Conservation (phyloP, 2,888 invertebrate genomes). For the Megaustenia siamemsis region DNA sequence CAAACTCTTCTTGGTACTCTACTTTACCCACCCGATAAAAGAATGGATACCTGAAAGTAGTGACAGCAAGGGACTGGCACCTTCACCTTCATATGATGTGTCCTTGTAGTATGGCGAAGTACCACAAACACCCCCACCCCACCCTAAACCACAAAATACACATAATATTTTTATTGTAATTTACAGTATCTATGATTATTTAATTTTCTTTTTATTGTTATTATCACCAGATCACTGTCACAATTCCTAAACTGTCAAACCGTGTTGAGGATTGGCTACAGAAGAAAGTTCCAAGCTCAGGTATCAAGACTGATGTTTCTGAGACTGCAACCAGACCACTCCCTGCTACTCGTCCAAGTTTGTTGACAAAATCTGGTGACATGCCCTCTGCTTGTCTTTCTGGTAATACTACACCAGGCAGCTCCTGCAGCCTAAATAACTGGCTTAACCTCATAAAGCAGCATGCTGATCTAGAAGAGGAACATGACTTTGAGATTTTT, state of each 20-base stretch:
- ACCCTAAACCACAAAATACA: too few species aligned
- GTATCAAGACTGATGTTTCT: constrained; percentile 22
- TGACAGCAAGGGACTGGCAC: too few species aligned
- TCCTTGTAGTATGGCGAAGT: too few species aligned
- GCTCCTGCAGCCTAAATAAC: constrained; percentile 70
- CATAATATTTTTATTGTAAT: too few species aligned
- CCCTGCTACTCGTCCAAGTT: constrained; percentile 9
- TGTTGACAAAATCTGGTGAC: constrained; percentile 45
- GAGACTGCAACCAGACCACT: neutral
- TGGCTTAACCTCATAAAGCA: constrained; percentile 77
- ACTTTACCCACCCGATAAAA: too few species aligned
- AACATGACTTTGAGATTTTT: constrained; percentile 74
- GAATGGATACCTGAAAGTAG: too few species aligned
- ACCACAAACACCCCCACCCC: too few species aligned
- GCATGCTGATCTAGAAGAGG: constrained; percentile 74
- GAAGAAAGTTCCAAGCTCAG: constrained; percentile 47
- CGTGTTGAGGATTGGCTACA: constrained; percentile 73
- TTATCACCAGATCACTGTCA: constrained; percentile 68
- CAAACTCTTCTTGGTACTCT: too few species aligned
- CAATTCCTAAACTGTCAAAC: constrained; percentile 69
- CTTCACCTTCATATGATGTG: too few species aligned
- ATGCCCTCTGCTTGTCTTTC: constrained; percentile 58
- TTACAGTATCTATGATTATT: too few species aligned
- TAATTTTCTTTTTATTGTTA: neutral
- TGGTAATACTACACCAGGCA: constrained; percentile 55